Evolutionary conservation across 2,797 vertebrate genomes (phyloP), one percentile per base, ranked within the genome.

Genomic region (Danio choprae): DNA sequence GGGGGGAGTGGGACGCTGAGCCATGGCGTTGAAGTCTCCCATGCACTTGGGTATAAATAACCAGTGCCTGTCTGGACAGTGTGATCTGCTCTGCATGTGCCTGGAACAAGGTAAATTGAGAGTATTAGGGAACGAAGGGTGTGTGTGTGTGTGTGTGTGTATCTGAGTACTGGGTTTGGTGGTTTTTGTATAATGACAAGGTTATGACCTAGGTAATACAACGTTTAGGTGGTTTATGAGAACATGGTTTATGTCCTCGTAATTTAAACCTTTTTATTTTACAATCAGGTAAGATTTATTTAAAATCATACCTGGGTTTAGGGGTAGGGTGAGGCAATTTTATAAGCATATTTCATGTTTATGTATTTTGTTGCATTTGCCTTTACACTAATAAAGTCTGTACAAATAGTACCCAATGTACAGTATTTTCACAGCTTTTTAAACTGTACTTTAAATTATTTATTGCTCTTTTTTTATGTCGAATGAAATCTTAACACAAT

Each of bases 41-140:
- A 51, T 71, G 10, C 40, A 73, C 60, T 13, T 44, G 60, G 40
- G 69, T 80, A 80, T 80, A 73, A 80, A 80, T 80, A 80, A 80
- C 78, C 78, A 73, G 50, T 73, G 76, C 40, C 53, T 70, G 67
- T 70, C 65, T 79, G 65, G 56, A 70, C 55, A 59, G 22, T 77
- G 41, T 55, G 38, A 9, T 7, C 43, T 70, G 44, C 29, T 51
- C n/a, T 4, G 16, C 62, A 71, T 18, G 18, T 44, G 13, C 40
- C 48, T 63, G n/a, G 18, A 78, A 69, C 29, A 50, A 60, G 44
- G 65, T 78, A 70, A 60, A 78, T 29, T 18, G 44, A 70, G 44
- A 55, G 56, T 29, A 22, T 67, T 40, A 48, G 18, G 12, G 55
- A 60, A 10, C 22, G 20, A 59, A 44, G 18, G n/a, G 11, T n/a